Base-by-base conservation (phyloP, 2,888 invertebrate genomes). In the Philopedon plagiatum region DNA sequence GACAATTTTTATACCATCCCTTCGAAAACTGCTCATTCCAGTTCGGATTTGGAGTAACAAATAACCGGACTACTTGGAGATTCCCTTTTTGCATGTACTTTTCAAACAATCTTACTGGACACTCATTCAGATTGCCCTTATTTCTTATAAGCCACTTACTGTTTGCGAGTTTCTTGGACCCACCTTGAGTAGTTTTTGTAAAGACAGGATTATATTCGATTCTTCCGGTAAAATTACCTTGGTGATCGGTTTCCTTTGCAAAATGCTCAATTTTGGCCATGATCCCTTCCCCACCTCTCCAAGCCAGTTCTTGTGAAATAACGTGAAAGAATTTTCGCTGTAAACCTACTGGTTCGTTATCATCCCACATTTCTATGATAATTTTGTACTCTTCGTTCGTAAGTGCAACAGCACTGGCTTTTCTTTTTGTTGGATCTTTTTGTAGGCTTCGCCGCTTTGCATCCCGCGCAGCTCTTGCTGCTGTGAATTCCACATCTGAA, bases 1-100 rank as follows among this genome's bases (percentile, higher is more conserved):
- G 49, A 66, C 66, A 37, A 66, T 66, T 66, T 44, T 66, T 57
- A 46, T 57, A 66, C 41, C 51, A 62, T 68, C 61, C 56, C 39
- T 51, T 68, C 15, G 62, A 61, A 68, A 51, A 68, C 39, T 68
- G 34, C 37, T 21, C 57, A 70, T 70, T 63, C 63, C 63, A 63
- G 57, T 62, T 63, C 41, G 23, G 46, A 61, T 67, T 67, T n/a
- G 58, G 58, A 32, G 60, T 67, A 8, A 67, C 44, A 67, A 67
- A 70, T 19, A 69, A 57, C 34, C 62, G 18, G 34, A 60, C 57
- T 39, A 39, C 61, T 68, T 11, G 18, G 7, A 68, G 54, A 62
- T 68, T 56, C 29, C 68, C 54, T 62, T 61, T 61, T 68, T 68
- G 39, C 34, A 68, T 37, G 23, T 44, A 66, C 19, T 66, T 66